A percentile compares a stretch with the other conserved stretches of the same genome.
These are phyloP conservation scores for Marisa cornuarietis DNA, from an alignment of 1,140 invertebrate genomes.

Conservation along the genomic window DNA sequence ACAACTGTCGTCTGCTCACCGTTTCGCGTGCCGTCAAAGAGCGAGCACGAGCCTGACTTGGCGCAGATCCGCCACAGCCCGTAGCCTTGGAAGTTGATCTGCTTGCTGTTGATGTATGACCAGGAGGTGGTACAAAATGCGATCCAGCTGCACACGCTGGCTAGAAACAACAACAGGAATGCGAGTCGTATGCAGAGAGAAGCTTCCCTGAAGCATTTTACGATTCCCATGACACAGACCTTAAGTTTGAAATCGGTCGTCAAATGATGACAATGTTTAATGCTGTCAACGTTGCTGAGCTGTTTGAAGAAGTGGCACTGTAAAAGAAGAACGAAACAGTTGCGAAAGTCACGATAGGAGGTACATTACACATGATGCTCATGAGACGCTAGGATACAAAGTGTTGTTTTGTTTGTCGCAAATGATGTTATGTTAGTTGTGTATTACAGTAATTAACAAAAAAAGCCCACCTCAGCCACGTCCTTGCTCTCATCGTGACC, in stretches of 20 bases:
- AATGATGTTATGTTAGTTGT: no score
- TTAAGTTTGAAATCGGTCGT: neutral
- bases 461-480: no score
- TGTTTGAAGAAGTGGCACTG: neutral
- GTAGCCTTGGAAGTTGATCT: neutral
- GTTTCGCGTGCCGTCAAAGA: slow-evolving; percentile 16
- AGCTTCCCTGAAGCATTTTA: slow-evolving; percentile 23
- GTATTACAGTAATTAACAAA: no score
- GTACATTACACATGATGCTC: no score
- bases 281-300: no score
- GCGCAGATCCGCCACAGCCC: slow-evolving; percentile 23
- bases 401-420: no score
- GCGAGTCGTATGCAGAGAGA: slow-evolving; percentile 8
- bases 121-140: slow-evolving; percentile 24
- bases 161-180: slow-evolving; percentile 18
- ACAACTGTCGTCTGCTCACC: slow-evolving; percentile 4
- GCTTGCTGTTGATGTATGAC: slow-evolving; percentile 13
- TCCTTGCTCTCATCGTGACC: no score
- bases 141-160: slow-evolving; percentile 25
- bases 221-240: slow-evolving; percentile 15
- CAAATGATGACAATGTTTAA: no score
- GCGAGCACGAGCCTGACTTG: neutral
- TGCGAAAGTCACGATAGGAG: no score
- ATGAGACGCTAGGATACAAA: no score
- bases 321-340: neutral